These are phyloP conservation scores for Cyclopterus lumpus DNA, from an alignment of 2,797 vertebrate species.

Conservation along the genomic window DNA sequence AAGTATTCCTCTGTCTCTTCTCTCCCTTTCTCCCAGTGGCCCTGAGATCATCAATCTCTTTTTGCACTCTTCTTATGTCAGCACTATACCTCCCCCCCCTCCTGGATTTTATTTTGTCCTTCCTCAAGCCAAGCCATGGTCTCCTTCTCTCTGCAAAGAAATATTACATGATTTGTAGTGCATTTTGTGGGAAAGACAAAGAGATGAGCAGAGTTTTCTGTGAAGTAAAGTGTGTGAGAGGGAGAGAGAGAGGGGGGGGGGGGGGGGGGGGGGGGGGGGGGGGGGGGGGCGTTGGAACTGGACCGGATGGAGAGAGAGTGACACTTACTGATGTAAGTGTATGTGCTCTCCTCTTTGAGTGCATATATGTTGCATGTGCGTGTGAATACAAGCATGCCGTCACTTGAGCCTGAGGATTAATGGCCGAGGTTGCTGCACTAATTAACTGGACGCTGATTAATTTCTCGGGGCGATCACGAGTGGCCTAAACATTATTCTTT, in stretches of 20 bases:
- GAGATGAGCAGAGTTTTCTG: conserved; percentile 24
- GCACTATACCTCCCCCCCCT: conserved; percentile 65
- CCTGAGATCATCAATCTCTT: conserved; percentile 83
- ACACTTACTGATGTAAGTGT: conserved; percentile 2
- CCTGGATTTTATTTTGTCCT: conserved; percentile 20
- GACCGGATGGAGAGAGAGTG: conserved; percentile 8
- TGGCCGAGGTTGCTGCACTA: conserved; percentile 47
- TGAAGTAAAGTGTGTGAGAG: conserved; percentile 3
- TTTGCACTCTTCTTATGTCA: conserved; percentile 80
- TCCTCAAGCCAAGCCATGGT: conserved; percentile 32
- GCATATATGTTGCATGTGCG: conserved; percentile 4
- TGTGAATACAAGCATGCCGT: conserved; percentile 19
- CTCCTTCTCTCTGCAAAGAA: conserved; percentile 50
- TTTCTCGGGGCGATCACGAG: conserved; percentile 44
- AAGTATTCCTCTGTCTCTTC: conserved; percentile 74
- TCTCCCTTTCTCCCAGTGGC: conserved; percentile 76
- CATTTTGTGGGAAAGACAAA: conserved; percentile 40
- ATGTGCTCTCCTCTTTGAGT: neutral
- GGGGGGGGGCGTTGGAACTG: too few relatives aligned
- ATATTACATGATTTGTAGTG: conserved; percentile 33
- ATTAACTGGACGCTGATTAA: conserved; percentile 72
- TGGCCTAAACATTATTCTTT: conserved; percentile 53
- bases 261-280: too few relatives aligned
- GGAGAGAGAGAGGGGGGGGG: neutral
- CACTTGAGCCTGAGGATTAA: conserved; percentile 61